These are phyloP conservation scores for pig (Sus scrofa) DNA, from an alignment of 2,113 vertebrate species.

Conservation along the genomic window T2T-Sscrofa CM000814.6:47973001-47973500, in stretches of 20 bases:
- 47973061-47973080: neutral
- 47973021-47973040: neutral
- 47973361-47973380: neutral
- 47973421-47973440: neutral
- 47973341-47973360: neutral
- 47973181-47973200: neutral
- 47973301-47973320: neutral
- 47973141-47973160: neutral
- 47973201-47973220: neutral
- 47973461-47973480: neutral
- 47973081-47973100: neutral
- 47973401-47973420: neutral
- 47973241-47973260: neutral
- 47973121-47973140: neutral
- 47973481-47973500: neutral
- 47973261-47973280: neutral
- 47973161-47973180: constrained; percentile 3
- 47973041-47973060: neutral
- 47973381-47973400: neutral
- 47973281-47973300: neutral
- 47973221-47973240: neutral
- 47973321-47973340: neutral
- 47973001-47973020: neutral
- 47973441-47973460: neutral
- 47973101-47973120: neutral